A percentile compares a stretch with the other conserved stretches of the same genome.
These are phyloP conservation scores for Peromyscus californicus DNA, from an alignment of 2,113 vertebrate genomes.

Conservation along the genomic window DNA sequence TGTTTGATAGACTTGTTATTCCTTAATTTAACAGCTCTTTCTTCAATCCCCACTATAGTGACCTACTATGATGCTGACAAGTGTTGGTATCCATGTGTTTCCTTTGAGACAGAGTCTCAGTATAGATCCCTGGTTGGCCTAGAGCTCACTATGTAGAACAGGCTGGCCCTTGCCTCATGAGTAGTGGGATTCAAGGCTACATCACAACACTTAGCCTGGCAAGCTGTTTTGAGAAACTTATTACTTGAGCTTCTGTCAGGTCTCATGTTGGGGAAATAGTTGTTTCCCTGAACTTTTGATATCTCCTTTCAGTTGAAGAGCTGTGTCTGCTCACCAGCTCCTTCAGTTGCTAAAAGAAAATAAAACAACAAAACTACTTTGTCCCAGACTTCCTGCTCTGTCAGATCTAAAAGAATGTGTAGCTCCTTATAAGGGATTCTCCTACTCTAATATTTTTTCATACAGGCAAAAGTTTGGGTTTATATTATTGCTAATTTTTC, in stretches of 20 bases:
- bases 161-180: background rate
- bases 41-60: background rate
- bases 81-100: background rate
- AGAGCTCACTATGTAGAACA: background rate
- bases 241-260: constrained; percentile 39
- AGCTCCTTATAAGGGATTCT: background rate
- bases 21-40: constrained; percentile 21
- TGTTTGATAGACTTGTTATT: constrained; percentile 21
- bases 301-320: constrained; percentile 1
- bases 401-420: background rate
- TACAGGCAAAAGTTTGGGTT: constrained; percentile 27
- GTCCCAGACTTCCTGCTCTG: background rate
- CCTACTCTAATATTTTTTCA: constrained; percentile 10
- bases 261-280: background rate
- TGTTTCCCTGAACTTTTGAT: background rate
- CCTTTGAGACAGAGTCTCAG: background rate
- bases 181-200: background rate
- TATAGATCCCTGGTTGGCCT: background rate
- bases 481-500: constrained; percentile 38
- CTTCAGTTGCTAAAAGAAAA: constrained; percentile 30
- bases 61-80: background rate
- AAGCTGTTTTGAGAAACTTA: constrained; percentile 20
- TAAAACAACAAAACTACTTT: background rate
- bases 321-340: background rate
- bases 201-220: background rate